A percentile compares a stretch with the other conserved stretches of the same genome.
Evolutionary conservation across 1,140 invertebrate genomes (phyloP).

Genomic region (Plectus sambesii): DNA sequence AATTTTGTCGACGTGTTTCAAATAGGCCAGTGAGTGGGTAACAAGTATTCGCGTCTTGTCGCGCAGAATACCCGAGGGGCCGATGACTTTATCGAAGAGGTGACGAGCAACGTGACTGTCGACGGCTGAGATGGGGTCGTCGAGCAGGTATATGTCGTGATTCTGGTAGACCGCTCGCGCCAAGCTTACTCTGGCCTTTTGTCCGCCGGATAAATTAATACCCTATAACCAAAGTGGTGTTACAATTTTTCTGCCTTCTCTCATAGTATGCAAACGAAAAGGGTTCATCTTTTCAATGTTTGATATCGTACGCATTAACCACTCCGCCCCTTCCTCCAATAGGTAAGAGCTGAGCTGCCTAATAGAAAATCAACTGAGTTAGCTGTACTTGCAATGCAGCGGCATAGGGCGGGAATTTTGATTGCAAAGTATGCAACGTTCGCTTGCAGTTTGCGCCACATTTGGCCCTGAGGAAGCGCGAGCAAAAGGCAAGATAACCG

Average conservation of each 20-base stretch:
- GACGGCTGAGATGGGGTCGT: constrained; percentile 52
- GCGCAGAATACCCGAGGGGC: constrained; percentile 34
- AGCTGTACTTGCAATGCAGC: too few species aligned
- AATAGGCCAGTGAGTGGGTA: constrained; percentile 47
- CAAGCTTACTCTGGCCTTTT: constrained; percentile 54
- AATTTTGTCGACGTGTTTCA: constrained; percentile 54
- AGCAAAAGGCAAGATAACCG: neutral
- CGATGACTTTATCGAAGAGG: constrained; percentile 51
- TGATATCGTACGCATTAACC: constrained; percentile 31
- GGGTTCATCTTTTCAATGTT: neutral
- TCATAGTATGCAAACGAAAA: neutral
- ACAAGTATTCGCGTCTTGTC: constrained; percentile 47
- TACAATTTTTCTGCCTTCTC: constrained; percentile 1
- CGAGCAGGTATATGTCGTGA: constrained; percentile 51
- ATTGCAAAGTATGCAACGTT: too few species aligned
- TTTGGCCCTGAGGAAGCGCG: too few species aligned
- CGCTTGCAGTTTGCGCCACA: too few species aligned
- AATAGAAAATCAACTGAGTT: too few species aligned
- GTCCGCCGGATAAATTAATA: constrained; percentile 50
- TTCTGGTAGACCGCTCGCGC: constrained; percentile 54
- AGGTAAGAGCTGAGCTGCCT: neutral
- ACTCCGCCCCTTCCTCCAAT: constrained; percentile 12
- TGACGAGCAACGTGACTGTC: constrained; percentile 49
- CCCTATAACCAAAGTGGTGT: constrained; percentile 40
- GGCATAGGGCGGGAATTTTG: too few species aligned